Evolutionary conservation across 2,797 vertebrate genomes (phyloP).

Genomic region (Liasis olivaceus): DNA sequence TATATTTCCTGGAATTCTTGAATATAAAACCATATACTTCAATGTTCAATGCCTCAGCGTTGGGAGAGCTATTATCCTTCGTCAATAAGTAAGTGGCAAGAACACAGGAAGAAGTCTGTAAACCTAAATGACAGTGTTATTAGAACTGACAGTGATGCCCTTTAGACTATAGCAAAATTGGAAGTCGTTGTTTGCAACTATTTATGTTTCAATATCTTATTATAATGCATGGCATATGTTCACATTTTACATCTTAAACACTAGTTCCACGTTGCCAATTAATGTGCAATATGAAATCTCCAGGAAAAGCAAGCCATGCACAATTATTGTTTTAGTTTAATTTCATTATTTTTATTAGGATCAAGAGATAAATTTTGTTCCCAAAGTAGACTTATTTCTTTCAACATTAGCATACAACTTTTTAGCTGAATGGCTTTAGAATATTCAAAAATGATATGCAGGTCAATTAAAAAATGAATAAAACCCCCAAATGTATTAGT

Average conservation of each 20-base stretch:
- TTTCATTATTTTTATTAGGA: slow-evolving; percentile 46
- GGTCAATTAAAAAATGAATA: slow-evolving; percentile 69
- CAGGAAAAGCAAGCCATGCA: slow-evolving; percentile 19
- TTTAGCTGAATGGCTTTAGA: slow-evolving; percentile 69
- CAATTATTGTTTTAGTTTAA: slow-evolving; percentile 37
- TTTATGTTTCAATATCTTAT: slow-evolving; percentile 40
- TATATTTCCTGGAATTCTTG: background rate
- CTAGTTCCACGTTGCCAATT: slow-evolving; percentile 32
- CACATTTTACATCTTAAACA: slow-evolving; percentile 56
- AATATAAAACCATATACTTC: background rate
- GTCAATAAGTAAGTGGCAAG: slow-evolving; percentile 50
- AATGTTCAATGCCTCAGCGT: slow-evolving; percentile 12
- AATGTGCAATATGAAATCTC: slow-evolving; percentile 13
- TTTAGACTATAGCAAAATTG: slow-evolving; percentile 53
- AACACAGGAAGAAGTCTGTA: slow-evolving; percentile 43
- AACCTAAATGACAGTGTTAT: slow-evolving; percentile 42
- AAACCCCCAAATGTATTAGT: slow-evolving; percentile 64
- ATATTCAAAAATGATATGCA: slow-evolving; percentile 52
- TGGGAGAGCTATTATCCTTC: slow-evolving; percentile 33
- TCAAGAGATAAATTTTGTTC: slow-evolving; percentile 39
- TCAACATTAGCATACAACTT: slow-evolving; percentile 67
- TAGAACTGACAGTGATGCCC: slow-evolving; percentile 55
- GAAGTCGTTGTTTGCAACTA: slow-evolving; percentile 44
- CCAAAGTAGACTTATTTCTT: slow-evolving; percentile 57
- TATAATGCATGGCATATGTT: slow-evolving; percentile 47